These are phyloP conservation scores for Caenorhabditis briggsae DNA, from an alignment of 1,140 invertebrate genomes.

Conservation along the genomic window DNA sequence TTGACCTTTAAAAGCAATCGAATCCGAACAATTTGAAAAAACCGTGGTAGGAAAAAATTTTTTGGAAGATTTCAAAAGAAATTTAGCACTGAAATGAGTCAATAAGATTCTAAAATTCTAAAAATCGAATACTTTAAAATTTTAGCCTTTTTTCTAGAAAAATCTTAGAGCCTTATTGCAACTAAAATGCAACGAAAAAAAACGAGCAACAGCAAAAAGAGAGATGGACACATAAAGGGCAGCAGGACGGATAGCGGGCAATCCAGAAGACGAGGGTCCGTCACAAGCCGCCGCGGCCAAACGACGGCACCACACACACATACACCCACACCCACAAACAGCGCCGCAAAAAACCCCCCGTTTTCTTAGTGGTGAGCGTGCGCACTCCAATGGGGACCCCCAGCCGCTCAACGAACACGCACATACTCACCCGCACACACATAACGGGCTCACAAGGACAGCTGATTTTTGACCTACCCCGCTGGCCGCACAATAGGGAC, in stretches of 20 bases:
- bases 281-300: too few species aligned
- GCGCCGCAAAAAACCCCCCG: neutral
- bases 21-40: neutral
- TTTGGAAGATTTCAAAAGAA: too few species aligned
- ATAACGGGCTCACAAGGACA: neutral
- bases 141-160: too few species aligned
- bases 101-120: too few species aligned
- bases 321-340: too few species aligned
- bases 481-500: neutral
- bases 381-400: neutral
- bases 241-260: neutral
- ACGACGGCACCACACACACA: conserved; percentile 22
- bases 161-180: too few species aligned
- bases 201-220: neutral
- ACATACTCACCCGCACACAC: conserved; percentile 22
- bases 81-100: too few species aligned
- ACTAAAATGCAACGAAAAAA: too few species aligned
- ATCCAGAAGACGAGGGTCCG: neutral
- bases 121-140: too few species aligned
- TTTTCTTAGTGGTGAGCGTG: neutral
- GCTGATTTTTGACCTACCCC: neutral
- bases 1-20: neutral
- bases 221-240: conserved; percentile 3
- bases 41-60: too few species aligned
- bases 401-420: neutral